Evolutionary conservation across 2,888 invertebrate species (phyloP).

Genomic region (Agonopterix alstromeriana): DNA sequence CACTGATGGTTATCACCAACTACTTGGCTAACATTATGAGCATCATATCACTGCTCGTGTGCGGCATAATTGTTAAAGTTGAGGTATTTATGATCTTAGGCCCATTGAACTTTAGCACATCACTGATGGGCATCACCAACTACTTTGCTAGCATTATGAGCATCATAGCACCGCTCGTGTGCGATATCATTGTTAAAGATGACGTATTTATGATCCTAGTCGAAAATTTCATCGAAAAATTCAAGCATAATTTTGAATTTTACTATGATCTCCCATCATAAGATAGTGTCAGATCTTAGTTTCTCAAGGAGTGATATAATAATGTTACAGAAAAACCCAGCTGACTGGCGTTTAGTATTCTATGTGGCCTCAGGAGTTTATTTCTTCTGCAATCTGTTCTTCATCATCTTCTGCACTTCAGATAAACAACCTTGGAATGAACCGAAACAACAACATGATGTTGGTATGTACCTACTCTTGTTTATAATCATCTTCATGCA

Average conservation of each 20-base stretch:
- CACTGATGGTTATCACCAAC: conserved; percentile 90
- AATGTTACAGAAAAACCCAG: background rate
- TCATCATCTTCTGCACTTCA: background rate
- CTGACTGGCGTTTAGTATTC: background rate
- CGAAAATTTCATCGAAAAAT: too few species aligned
- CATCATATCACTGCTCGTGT: conserved; percentile 84
- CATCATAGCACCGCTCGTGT: conserved; percentile 85
- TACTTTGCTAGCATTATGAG: conserved; percentile 85
- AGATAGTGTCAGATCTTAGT: too few species aligned
- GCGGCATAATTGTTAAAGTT: conserved; percentile 81
- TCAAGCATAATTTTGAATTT: too few species aligned
- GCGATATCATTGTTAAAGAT: conserved; percentile 81
- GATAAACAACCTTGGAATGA: background rate
- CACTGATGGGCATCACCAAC: conserved; percentile 90
- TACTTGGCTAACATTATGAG: conserved; percentile 85
- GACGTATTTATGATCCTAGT: conserved; percentile 58
- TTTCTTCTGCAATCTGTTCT: background rate
- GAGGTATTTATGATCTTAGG: conserved; percentile 58
- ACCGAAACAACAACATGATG: too few species aligned
- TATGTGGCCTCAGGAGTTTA: background rate
- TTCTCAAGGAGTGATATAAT: too few species aligned
- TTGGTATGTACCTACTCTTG: too few species aligned
- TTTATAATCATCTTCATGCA: too few species aligned
- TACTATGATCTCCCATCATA: too few species aligned
- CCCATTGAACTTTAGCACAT: conserved; percentile 86